Base-by-base conservation (phyloP, 1,140 invertebrate species). In the Stegodyphus mimosarum region DNA sequence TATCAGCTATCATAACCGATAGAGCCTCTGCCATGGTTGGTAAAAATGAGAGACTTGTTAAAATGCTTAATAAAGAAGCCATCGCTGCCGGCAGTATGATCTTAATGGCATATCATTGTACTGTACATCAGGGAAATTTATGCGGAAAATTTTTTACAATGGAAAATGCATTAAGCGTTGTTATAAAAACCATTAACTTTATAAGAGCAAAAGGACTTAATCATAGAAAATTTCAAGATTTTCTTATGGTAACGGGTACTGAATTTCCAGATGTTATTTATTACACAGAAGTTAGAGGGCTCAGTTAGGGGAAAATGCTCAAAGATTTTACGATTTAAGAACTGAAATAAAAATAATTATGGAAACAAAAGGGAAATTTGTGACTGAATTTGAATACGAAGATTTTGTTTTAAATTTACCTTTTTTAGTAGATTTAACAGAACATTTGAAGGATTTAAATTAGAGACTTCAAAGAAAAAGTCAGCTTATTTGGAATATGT, bases 271-370 rank as follows among this genome's bases (percentile, higher is more conserved):
- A 70, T 70, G 67, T 70, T 70, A 18, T 70, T 70, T 70, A 70
- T 70, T 33, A 70, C 48, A 49, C 67, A 70, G 33, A 70, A 70
- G 17, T 70, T 33, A 70, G 67, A 67, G 10, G 64, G 64, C 64
- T 67, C 64, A n/a, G 67, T 18, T 33, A 48, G 53, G 53, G n/a
- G n/a, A 55, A 55, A 49, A 49, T 18, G 67, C 67, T 70, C 6
- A 70, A 70, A 70, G 67, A 48, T 70, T 70, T 70, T 70, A 48
- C 33, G 67, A 70, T 70, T 70, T 70, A 49, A 70, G 67, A 70
- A 70, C 67, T 33, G 67, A 70, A 70, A 70, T 70, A 70, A 70
- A 70, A 70, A 48, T 70, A 70, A 33, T 70, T 33, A 70, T 70
- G 67, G 67, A 70, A 70, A 70, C 67, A 18, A 9, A 49, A 70